phyloP scores from a whole-genome alignment of 2,113 vertebrate species.

The Probosciger aterrimus region DNA sequence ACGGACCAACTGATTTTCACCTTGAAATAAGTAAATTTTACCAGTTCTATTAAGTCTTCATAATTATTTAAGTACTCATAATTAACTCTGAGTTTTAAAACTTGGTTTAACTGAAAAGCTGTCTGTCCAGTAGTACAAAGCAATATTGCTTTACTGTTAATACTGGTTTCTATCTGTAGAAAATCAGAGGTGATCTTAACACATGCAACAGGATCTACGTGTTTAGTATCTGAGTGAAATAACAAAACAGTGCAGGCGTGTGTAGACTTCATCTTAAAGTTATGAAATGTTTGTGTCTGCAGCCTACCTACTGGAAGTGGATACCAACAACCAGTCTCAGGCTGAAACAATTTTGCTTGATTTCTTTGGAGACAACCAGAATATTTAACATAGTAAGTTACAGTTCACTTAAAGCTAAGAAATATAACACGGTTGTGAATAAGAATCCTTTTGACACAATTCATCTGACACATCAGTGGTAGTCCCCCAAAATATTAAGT shows the following conservation, averaged over 20 bases:
- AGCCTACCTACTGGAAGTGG: not conserved
- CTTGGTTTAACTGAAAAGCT: not conserved
- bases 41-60: not conserved
- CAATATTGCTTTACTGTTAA: not conserved
- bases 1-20: not conserved
- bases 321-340: not conserved
- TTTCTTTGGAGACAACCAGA: slow-evolving; percentile 18
- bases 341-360: not conserved
- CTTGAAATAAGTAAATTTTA: not conserved
- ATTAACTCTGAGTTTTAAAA: not conserved
- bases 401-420: not conserved
- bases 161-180: not conserved
- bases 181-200: not conserved
- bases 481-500: not conserved
- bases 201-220: not conserved
- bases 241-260: not conserved
- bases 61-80: not conserved
- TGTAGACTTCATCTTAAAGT: not conserved
- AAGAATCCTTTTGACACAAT: not conserved
- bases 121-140: not conserved
- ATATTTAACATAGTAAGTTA: not conserved
- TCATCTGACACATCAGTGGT: not conserved
- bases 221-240: not conserved
- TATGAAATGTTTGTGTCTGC: not conserved
- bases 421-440: not conserved